Evolutionary conservation across 2,888 invertebrate species (phyloP), one percentile per base, ranked within the genome.

Genomic region (Leucoma salicis): DNA sequence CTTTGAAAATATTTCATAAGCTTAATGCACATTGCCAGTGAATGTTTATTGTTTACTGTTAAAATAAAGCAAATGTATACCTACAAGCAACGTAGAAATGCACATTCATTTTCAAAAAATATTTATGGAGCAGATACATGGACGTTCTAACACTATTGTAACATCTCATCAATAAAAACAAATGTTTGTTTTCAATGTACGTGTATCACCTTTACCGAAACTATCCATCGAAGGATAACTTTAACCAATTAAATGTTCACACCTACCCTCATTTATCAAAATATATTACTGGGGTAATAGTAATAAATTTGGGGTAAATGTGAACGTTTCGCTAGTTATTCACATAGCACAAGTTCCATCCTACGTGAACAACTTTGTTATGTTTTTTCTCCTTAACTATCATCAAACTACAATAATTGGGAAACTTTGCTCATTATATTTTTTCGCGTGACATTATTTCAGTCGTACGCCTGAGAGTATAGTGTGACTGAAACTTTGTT

Each of bases 371-470:
- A 71, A 78, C 64, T 76, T 75, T 66, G 66, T 62, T 55, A 29
- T 41, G 29, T 40, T 68, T 56, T 78, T 75, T 76, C 71, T 73
- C 65, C 61, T 63, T 43, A 64, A 63, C 65, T 66, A 71, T 78
- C 77, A 72, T 68, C 66, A 67, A 82, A 84, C 82, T 86, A 82
- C 77, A 70, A 72, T 87, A 87, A 87, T 87, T 87, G 87, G 84
- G 66, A 79, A 88, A 87, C 58, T 88, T 88, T 70, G 67, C 81
- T 87, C 86, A 87, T 88, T 87, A 88, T 83, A 77, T 82, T 82
- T 44, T n/a, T 79, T 80, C 51, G 75, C 68, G 53, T 59, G 62
- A 74, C 66, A 70, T 73, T 74, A 70, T 68, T 56, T 46, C 44
- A 45, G 46, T 49, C 43, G 37, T 46, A 41, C 35, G 24, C 32